These are phyloP conservation scores for Harpagoxenus sublaevis DNA, from an alignment of 2,888 invertebrate genomes.

Conservation along the genomic window DNA sequence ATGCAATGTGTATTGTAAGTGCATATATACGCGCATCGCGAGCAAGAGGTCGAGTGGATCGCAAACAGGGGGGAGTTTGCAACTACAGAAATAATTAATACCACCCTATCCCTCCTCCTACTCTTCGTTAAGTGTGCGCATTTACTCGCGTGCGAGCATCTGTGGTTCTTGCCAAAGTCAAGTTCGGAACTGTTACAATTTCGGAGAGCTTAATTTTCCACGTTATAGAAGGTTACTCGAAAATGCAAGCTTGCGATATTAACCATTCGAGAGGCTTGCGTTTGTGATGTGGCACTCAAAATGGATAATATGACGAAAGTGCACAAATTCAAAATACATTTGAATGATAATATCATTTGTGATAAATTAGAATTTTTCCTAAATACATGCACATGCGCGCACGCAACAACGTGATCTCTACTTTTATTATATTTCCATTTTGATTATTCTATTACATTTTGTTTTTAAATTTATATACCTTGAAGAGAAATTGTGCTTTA, in stretches of 20 bases:
- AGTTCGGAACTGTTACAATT: constrained; percentile 51
- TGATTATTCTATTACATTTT: neutral
- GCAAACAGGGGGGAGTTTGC: constrained; percentile 68
- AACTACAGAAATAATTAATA: constrained; percentile 76
- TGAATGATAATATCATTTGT: neutral
- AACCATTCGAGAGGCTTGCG: constrained; percentile 10
- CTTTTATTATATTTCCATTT: neutral
- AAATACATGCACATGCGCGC: neutral
- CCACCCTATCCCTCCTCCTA: constrained; percentile 44
- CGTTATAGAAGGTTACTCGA: constrained; percentile 40
- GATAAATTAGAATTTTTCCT: neutral
- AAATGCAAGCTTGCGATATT: constrained; percentile 37
- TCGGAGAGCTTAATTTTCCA: constrained; percentile 48
- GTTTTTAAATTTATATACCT: neutral
- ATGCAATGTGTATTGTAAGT: constrained; percentile 19
- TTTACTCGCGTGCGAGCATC: constrained; percentile 33
- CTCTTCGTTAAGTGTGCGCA: constrained; percentile 31
- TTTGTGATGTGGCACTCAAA: neutral
- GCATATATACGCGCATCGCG: constrained; percentile 17
- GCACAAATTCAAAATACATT: neutral
- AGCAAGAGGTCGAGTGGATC: constrained; percentile 69
- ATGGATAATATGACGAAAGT: neutral
- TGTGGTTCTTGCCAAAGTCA: constrained; percentile 49
- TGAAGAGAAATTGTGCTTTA: neutral
- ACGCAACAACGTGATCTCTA: neutral